Evolutionary conservation across 2,797 vertebrate genomes (phyloP), one percentile per base, ranked within the genome.

Genomic region (Picus viridis): DNA sequence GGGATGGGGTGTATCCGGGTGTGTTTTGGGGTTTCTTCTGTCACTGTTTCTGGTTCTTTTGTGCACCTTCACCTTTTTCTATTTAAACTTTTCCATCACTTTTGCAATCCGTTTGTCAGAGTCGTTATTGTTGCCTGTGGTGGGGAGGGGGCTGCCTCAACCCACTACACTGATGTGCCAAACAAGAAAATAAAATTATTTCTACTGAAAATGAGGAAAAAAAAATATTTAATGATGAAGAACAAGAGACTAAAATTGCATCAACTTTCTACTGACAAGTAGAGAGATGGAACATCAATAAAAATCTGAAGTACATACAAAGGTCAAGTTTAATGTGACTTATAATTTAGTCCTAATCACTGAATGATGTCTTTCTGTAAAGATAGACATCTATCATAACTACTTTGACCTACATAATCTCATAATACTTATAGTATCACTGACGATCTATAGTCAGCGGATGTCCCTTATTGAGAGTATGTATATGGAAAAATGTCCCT

Each of bases 301-400:
- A 76, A 89, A 86, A 69, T 39, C 4, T 77, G 67, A 69, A 87
- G 70, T 41, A 57, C 53, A 61, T 61, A 41, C 10, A 73, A 73
- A 81, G 67, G 67, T 84, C 81, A 72, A 64, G 18, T 73, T 69
- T 86, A 86, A 70, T 47, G 22, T 86, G 57, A 67, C 53, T 82
- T 58, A 61, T 88, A 70, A 73, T 64, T 89, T 86, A 45, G n/a
- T 86, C 34, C 59, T 89, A 80, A 87, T 84, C 75, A 24, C n/a
- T 62, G 41, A 64, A 53, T 72, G 59, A 71, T 86, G 63, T 41
- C n/a, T 73, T 77, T 71, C 57, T 64, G 27, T 64, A 68, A 81
- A 73, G 70, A 30, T 29, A 76, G 45, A 56, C 3, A 7, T 73
- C 59, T 26, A 64, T 69, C 74, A 77, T 77, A 64, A 80, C 84